Evolutionary conservation across 2,888 invertebrate genomes (phyloP), one percentile per base, ranked within the genome.

Genomic region (Aricia artaxerxes): DNA sequence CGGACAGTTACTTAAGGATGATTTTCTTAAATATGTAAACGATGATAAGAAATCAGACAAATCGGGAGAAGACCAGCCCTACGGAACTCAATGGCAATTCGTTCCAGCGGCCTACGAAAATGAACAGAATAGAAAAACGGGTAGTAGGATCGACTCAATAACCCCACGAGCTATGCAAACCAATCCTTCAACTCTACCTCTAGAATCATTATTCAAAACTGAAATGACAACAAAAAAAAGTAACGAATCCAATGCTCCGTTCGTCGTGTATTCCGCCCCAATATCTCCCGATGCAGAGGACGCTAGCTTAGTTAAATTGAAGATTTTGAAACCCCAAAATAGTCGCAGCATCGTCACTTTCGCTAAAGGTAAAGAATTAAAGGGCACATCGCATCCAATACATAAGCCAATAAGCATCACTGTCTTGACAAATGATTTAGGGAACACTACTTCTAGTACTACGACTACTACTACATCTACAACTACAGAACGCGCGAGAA

Each of bases 141-240:
- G 87, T 83, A 85, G 90, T 82, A 89, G 82, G 80, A 91, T 90
- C 80, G 93, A 95, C 82, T 86, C 91, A 64, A 87, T 92, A 1
- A 93, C 94, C 5, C 92, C 92, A 11, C 90, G 91, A 64, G 86
- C 88, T 2, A 88, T 89, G 85, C 82, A 86, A 1, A 92, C 89
- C 9, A 95, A 97, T 87, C 95, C 96, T 1, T 96, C 97, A 0
- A 97, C 97, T 1, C 95, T 97, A 82, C 91, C 97, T 13, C 88
- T 97, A 82, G 96, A 97, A 90, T 96, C 95, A 1, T 89, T 97
- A 9, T 97, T 97, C 84, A 95, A 95, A 86, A 95, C 95, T 79
- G 91, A 95, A 85, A 88, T 85, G 81, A 88, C 88, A 4, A 88
- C 87, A 80, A 90, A 90, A 86, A 82, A 87, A 2, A 85, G 81